These are phyloP conservation scores for Incurvaria masculella DNA, from an alignment of 2,888 invertebrate species.

Conservation along the genomic window DNA sequence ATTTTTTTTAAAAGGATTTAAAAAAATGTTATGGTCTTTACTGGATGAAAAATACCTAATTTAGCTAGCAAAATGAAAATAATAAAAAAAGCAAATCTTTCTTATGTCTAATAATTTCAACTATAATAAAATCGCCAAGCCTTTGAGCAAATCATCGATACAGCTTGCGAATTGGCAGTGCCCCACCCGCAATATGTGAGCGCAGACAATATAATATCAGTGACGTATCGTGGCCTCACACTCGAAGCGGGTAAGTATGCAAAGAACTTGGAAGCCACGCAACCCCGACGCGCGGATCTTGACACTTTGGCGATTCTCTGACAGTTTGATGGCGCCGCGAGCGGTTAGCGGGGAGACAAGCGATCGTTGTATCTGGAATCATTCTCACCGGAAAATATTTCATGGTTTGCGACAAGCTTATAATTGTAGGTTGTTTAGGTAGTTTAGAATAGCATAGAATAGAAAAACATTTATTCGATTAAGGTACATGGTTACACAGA, in stretches of 20 bases:
- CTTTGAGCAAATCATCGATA: constrained; percentile 21
- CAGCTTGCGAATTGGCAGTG: constrained; percentile 17
- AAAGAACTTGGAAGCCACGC: constrained; percentile 44
- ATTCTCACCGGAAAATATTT: too few relatives aligned
- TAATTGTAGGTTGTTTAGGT: too few relatives aligned
- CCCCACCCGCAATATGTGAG: constrained; percentile 44
- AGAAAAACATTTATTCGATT: too few relatives aligned
- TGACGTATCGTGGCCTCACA: constrained; percentile 54
- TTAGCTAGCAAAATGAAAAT: background rate
- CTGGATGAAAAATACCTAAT: constrained; percentile 2
- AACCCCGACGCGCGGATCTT: constrained; percentile 30
- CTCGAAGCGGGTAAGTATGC: constrained; percentile 52
- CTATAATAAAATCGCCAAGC: constrained; percentile 1
- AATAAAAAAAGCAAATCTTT: too few relatives aligned
- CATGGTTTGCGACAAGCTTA: too few relatives aligned
- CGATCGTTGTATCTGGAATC: too few relatives aligned
- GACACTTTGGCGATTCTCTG: constrained; percentile 26
- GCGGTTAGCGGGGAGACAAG: constrained; percentile 24
- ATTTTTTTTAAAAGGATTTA: too few relatives aligned
- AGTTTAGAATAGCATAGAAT: too few relatives aligned
- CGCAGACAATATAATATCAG: constrained; percentile 49
- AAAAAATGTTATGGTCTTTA: constrained; percentile 17
- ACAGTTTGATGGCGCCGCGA: constrained; percentile 5
- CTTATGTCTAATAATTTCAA: too few relatives aligned
- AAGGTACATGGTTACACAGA: too few relatives aligned